phyloP scores from a whole-genome alignment of 2,113 vertebrate genomes.

The Otis tarda region DNA sequence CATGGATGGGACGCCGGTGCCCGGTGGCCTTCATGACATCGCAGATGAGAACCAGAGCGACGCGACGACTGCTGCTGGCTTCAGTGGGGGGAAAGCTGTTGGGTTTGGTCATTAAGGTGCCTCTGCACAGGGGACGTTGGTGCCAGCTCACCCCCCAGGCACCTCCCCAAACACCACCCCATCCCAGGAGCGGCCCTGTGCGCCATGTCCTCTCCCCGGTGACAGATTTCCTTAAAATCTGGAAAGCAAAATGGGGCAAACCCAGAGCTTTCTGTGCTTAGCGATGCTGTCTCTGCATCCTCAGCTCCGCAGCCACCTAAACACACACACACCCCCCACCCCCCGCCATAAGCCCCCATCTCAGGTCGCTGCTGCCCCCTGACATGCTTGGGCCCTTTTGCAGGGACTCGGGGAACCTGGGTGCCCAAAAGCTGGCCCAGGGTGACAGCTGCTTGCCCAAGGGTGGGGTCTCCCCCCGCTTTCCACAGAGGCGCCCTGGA shows the following conservation, averaged over 20 bases:
- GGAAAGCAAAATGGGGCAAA: not conserved
- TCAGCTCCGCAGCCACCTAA: not conserved
- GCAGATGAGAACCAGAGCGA: accelerated
- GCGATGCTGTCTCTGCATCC: not conserved
- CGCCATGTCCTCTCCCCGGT: not conserved
- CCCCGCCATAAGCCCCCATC: not conserved
- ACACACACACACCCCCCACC: not conserved
- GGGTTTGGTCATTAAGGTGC: not conserved
- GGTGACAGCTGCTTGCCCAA: not conserved
- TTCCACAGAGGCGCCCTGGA: accelerated
- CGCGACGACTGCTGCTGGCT: not conserved
- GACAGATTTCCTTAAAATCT: not conserved
- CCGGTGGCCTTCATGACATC: not conserved
- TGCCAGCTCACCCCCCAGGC: not conserved
- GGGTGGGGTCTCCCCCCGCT: accelerated
- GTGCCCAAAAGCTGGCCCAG: not conserved
- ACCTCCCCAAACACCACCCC: not conserved
- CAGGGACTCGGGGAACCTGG: not conserved
- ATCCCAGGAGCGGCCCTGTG: not conserved
- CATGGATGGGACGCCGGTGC: not conserved
- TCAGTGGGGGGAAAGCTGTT: not conserved
- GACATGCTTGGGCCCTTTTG: not conserved
- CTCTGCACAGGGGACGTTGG: accelerated
- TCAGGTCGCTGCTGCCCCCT: not conserved
- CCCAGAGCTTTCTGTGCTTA: not conserved